Evolutionary conservation across 2,113 vertebrate species (phyloP), one percentile per base, ranked within the genome.

Genomic region (Xenopus laevis): DNA sequence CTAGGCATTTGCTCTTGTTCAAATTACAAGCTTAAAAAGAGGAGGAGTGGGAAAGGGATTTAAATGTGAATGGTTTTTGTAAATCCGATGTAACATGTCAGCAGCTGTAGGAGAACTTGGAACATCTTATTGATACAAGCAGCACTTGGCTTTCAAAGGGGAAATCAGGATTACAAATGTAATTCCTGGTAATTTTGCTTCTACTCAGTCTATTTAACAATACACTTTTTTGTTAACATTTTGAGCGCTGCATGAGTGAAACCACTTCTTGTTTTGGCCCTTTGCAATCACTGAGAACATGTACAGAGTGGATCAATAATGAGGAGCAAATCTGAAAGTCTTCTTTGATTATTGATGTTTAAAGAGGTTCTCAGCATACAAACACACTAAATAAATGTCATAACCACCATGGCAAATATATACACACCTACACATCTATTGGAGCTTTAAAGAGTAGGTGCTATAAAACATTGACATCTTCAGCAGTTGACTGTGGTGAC

Each of bases 1-100:
- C 74, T 55, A 57, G 66, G 67, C 67, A 52, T 64, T 65, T 64
- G 47, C 59, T 69, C 74, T 77, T 70, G 15, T 70, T 64, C 67
- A 64, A 23, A 76, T 76, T 68, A 75, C 73, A 69, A 18, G 72
- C 72, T 68, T 67, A 53, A 68, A 75, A 27, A 60, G 60, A 47
- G 15, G 13, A 67, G 59, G 33, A 44, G 68, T 33, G 58, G 67
- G 52, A 15, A 40, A 46, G 53, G 66, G 74, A 77, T 77, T 77
- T 70, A 77, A 62, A 77, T 70, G 59, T 63, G 66, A 77, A 70
- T 77, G 30, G 53, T 68, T 68, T 40, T 63, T 27, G 65, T 70
- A 70, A 77, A 64, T 77, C 74, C 74, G n/a, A 53, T 70, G 66
- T 64, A 77, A 70, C 74, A 47, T 70, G 65, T 63, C 73, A 76